Evolutionary conservation across 2,113 vertebrate species (phyloP).

Genomic region (Labrus mixtus): DNA sequence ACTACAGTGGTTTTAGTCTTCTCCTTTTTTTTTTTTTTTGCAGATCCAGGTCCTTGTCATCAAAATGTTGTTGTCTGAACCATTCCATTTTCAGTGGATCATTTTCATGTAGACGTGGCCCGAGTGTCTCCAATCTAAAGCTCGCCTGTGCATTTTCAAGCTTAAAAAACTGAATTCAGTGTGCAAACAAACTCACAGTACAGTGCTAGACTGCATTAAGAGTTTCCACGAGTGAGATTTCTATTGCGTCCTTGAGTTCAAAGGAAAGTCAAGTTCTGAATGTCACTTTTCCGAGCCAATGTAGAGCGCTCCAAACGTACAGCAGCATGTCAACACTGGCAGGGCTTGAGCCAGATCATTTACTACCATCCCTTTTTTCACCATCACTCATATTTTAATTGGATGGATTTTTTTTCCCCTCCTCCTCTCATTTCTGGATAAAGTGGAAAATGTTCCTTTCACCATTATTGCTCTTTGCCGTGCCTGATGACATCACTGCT

Average conservation of each 20-base stretch:
- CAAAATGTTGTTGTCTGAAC: too few relatives aligned
- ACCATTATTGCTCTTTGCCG: constrained; percentile 39
- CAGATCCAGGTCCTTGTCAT: too few relatives aligned
- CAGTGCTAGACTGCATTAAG: not conserved
- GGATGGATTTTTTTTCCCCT: not conserved
- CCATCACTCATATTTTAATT: constrained; percentile 57
- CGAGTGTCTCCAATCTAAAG: not conserved
- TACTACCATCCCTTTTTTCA: constrained; percentile 36
- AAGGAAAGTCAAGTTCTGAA: constrained; percentile 62
- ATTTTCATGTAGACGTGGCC: too few relatives aligned
- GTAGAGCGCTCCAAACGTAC: constrained; percentile 60
- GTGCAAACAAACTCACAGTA: constrained; percentile 11
- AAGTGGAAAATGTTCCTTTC: constrained; percentile 63
- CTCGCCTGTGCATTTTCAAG: constrained; percentile 43
- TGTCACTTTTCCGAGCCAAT: constrained; percentile 57
- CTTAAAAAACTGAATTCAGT: constrained; percentile 17
- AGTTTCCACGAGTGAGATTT: constrained; percentile 46
- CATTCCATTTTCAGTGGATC: too few relatives aligned
- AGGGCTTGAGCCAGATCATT: constrained; percentile 58
- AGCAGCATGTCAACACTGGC: constrained; percentile 66
- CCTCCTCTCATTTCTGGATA: not conserved
- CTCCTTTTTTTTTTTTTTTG: too few relatives aligned
- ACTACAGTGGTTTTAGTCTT: too few relatives aligned
- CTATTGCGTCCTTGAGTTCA: constrained; percentile 54
- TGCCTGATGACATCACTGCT: constrained; percentile 64